Percentiles rank a stretch among this genome's conserved stretches.
Evolutionary conservation across 2,113 vertebrate species (phyloP).

Genomic region (Oenanthe oenanthe): DNA sequence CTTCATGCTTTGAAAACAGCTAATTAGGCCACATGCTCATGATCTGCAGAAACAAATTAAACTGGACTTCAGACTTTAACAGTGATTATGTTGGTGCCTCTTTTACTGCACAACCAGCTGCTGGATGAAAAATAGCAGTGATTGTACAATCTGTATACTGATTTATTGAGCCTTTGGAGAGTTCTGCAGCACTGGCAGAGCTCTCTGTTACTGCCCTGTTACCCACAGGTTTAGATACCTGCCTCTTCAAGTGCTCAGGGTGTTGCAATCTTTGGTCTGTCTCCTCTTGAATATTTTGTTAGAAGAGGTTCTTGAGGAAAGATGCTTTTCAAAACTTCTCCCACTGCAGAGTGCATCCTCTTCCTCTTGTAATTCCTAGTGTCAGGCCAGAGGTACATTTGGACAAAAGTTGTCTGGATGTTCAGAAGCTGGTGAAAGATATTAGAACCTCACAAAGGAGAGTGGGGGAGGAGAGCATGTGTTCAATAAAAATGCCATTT

Average conservation of each 20-base stretch:
- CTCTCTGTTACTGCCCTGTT: background rate
- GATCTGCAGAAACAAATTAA: background rate
- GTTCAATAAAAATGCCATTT: background rate
- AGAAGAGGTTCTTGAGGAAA: background rate
- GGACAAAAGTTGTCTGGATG: background rate
- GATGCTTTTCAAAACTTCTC: background rate
- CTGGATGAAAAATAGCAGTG: background rate
- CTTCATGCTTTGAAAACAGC: background rate
- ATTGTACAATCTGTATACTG: background rate
- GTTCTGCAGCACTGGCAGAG: background rate
- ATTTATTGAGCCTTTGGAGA: background rate
- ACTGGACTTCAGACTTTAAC: background rate
- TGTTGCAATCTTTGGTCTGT: background rate
- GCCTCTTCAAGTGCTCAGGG: background rate
- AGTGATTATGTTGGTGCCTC: background rate
- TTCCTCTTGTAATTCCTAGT: background rate
- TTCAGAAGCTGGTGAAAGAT: background rate
- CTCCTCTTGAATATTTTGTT: background rate
- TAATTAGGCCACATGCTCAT: accelerated
- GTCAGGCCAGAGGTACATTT: background rate
- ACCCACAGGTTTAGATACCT: background rate
- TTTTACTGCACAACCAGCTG: background rate
- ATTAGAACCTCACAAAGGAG: background rate
- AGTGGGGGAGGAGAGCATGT: background rate
- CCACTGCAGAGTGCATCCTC: background rate